Evolutionary conservation across 2,888 invertebrate genomes (phyloP), one percentile per base, ranked within the genome.

Genomic region (Dynastes grantii): DNA sequence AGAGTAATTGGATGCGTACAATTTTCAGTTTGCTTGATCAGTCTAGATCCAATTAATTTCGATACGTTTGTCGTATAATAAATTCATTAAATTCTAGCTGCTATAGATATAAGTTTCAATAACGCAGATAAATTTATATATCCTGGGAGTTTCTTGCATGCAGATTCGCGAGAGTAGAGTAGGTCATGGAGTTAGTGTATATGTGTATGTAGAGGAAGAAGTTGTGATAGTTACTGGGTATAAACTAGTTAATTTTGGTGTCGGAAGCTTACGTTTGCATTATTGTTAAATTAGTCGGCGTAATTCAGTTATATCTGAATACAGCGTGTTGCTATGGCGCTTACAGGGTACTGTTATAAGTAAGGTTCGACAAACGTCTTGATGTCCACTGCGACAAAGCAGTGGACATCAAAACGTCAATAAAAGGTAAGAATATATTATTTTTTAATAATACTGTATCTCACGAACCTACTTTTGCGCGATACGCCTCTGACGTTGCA

Each of bases 81-180:
- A 22, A 58, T 58, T 22, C 8, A 58, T 58, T 58, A 58, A 58
- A 58, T 22, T 22, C 22, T 58, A 58, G 22, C 22, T 9, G 8
- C 22, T 22, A 8, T 58, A 58, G 22, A 58, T 58, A 5, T 2
- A 58, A 58, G 55, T 22, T 58, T 22, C 55, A 58, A 58, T 58
- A 58, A 58, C 22, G n/a, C 16, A 8, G 55, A 58, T 27, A 22
- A 58, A 58, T 58, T 27, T 58, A 58, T 22, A 58, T 58, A 58
- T 58, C 16, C 22, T 58, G n/a, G 5, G 13, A 22, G 22, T 22
- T 22, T 22, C 55, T 27, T 22, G 55, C 1, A 58, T 22, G 22
- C 22, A 58, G 8, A 58, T 22, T 58, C 22, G n/a, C 53, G 55
- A 16, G 27, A 0, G 2, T 22, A 16, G 22, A 22, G 2, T 22